A percentile compares a stretch with the other conserved stretches of the same genome.
Evolutionary conservation across 2,797 vertebrate genomes (phyloP).

Genomic region (Gymnodraco acuticeps): DNA sequence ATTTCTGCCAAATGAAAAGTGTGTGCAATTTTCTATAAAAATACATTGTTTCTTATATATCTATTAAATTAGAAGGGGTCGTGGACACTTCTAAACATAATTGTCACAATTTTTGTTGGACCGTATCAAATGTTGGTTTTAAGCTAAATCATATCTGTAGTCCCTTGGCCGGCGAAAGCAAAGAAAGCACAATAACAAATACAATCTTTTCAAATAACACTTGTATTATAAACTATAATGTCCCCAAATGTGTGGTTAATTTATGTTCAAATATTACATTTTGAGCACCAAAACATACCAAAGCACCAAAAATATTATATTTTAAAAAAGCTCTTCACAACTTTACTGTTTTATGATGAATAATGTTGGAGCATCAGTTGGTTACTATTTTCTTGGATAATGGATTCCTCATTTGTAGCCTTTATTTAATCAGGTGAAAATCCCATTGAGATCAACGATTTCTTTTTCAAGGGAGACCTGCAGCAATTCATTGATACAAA

Average conservation of each 20-base stretch:
- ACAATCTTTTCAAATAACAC: too few species aligned
- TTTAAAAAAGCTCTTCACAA: background rate
- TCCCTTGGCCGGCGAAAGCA: too few species aligned
- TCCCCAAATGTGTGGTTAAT: background rate
- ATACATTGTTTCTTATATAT: too few species aligned
- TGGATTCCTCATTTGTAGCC: background rate
- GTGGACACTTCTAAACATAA: too few species aligned
- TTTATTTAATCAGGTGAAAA: too few species aligned
- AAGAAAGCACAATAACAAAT: too few species aligned
- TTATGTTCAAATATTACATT: background rate
- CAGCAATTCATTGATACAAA: background rate
- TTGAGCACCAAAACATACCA: background rate
- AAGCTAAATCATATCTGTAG: too few species aligned
- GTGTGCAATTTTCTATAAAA: background rate
- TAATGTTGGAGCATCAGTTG: background rate
- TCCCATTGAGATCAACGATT: too few species aligned
- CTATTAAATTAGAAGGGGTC: too few species aligned
- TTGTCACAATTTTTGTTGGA: too few species aligned
- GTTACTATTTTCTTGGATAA: background rate
- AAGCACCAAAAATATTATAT: background rate
- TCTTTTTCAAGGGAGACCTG: too few species aligned
- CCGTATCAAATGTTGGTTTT: too few species aligned
- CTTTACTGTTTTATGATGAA: background rate
- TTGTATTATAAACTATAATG: background rate
- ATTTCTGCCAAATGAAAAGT: constrained; percentile 14